phyloP scores from a whole-genome alignment of 1,140 invertebrate genomes.

The Antheraea pernyi region DNA sequence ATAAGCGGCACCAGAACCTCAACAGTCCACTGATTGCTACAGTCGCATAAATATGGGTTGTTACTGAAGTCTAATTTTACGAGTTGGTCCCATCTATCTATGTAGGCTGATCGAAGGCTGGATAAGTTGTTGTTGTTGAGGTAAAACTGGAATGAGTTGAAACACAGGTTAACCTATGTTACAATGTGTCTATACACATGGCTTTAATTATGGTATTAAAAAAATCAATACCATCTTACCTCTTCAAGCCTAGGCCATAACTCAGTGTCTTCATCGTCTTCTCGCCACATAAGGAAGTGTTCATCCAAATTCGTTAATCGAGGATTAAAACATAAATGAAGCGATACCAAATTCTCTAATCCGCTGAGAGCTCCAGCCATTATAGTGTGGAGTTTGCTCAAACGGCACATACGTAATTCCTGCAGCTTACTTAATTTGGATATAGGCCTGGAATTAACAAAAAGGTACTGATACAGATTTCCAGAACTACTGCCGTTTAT shows the following conservation, averaged over 20 bases:
- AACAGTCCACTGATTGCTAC: slow-evolving; percentile 84
- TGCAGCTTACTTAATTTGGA: slow-evolving; percentile 77
- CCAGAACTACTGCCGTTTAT: too few species aligned
- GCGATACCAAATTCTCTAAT: slow-evolving; percentile 70
- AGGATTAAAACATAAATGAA: slow-evolving; percentile 78
- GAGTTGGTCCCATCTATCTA: slow-evolving; percentile 83
- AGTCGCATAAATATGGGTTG: slow-evolving; percentile 87
- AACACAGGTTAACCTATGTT: too few species aligned
- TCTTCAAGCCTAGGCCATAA: slow-evolving; percentile 79
- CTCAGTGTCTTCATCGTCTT: slow-evolving; percentile 38
- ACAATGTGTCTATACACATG: too few species aligned
- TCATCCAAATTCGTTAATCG: slow-evolving; percentile 78
- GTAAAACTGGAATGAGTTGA: slow-evolving; percentile 71
- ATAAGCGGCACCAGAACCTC: slow-evolving; percentile 75
- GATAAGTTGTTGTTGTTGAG: slow-evolving; percentile 83
- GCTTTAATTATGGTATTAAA: too few species aligned
- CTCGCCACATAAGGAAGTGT: slow-evolving; percentile 57
- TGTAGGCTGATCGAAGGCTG: slow-evolving; percentile 76
- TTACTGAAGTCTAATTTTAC: slow-evolving; percentile 80
- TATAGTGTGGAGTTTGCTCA: slow-evolving; percentile 77
- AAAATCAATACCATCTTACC: slow-evolving; percentile 40
- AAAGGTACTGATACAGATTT: neutral
- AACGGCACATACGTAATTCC: slow-evolving; percentile 78
- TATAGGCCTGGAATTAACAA: slow-evolving; percentile 75
- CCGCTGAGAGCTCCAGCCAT: slow-evolving; percentile 68